These are phyloP conservation scores for Dermochelys coriacea DNA, from an alignment of 2,797 vertebrate species.

Conservation along the genomic window DNA sequence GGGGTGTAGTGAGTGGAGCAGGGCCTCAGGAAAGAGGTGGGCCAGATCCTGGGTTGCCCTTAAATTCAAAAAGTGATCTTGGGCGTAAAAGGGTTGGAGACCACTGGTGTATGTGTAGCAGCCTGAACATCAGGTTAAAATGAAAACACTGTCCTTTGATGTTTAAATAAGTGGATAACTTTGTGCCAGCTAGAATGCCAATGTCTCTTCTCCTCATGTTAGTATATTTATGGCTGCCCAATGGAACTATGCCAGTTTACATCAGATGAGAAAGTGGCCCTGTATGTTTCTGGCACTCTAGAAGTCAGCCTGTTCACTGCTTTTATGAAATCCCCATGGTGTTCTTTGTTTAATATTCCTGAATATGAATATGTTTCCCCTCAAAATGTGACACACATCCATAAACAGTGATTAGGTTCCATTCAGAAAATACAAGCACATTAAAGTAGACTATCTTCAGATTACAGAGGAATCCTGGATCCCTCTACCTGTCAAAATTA, in stretches of 20 bases:
- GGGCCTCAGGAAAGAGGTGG: too few species aligned
- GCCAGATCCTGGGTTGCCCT: too few species aligned
- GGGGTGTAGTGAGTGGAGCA: too few species aligned
- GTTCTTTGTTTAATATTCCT: background rate
- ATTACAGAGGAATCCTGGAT: background rate
- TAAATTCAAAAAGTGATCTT: too few species aligned
- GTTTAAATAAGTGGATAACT: slow-evolving; percentile 31
- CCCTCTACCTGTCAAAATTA: background rate
- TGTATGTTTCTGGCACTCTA: slow-evolving; percentile 8
- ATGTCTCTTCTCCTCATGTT: background rate
- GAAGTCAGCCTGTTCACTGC: background rate
- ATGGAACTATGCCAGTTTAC: background rate
- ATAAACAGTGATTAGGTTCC: background rate
- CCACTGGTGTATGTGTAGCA: background rate
- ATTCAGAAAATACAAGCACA: slow-evolving; percentile 27
- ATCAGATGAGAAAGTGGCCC: slow-evolving; percentile 22
- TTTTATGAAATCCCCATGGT: slow-evolving; percentile 21
- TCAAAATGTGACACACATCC: background rate
- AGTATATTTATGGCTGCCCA: background rate
- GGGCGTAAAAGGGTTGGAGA: too few species aligned
- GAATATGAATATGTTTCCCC: background rate
- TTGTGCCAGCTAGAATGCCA: background rate
- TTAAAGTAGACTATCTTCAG: background rate
- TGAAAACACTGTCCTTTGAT: background rate
- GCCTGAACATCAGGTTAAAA: background rate